Conservation (phyloP, 2,888 invertebrate species). For the Athrips mouffetella region DNA sequence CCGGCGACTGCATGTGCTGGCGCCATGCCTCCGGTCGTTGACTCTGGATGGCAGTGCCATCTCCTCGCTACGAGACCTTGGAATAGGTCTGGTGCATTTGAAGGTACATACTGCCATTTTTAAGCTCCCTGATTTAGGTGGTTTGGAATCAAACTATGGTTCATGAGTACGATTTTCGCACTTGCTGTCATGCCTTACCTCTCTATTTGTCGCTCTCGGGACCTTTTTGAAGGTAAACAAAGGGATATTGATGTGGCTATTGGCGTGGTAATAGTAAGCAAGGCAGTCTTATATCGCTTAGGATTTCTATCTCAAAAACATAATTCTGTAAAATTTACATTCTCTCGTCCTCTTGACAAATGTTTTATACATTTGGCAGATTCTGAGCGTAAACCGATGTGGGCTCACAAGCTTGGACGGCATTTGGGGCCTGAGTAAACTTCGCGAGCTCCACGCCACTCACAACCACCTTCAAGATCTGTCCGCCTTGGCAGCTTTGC, state of each 20-base stretch:
- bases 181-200: no score
- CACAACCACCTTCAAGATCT: constrained; percentile 81
- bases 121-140: no score
- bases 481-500: constrained; percentile 79
- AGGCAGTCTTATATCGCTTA: no score
- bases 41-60: constrained; percentile 83
- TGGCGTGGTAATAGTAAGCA: no score
- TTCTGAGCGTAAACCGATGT: constrained; percentile 80
- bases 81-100: constrained; percentile 79
- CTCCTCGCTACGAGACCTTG: constrained; percentile 82
- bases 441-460: constrained; percentile 80
- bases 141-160: no score
- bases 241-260: no score
- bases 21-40: constrained; percentile 79
- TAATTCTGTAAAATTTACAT: background rate
- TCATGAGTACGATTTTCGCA: no score
- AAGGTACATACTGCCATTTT: no score
- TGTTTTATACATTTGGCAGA: constrained; percentile 33
- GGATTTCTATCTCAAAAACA: no score
- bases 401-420: constrained; percentile 82
- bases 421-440: constrained; percentile 79
- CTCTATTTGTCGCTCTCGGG: no score
- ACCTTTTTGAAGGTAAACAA: no score
- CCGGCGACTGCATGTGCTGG: constrained; percentile 79
- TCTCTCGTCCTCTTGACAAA: background rate